Evolutionary conservation across 2,113 vertebrate genomes (phyloP).

Genomic region (Callithrix jacchus): DNA sequence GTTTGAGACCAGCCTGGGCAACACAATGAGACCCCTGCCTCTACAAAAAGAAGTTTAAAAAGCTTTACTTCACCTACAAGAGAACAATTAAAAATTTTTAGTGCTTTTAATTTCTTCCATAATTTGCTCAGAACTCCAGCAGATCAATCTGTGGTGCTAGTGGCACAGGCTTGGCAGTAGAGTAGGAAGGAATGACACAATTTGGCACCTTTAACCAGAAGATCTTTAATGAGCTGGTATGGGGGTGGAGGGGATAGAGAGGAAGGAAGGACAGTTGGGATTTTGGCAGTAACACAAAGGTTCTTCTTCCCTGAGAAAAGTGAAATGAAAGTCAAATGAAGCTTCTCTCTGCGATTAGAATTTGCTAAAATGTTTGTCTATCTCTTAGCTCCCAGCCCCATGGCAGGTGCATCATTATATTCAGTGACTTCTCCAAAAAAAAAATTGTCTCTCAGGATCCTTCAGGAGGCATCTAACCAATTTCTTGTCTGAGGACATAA

Average conservation of each 20-base stretch:
- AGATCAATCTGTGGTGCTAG: slow-evolving; percentile 25
- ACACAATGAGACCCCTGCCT: no score
- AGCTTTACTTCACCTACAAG: not conserved
- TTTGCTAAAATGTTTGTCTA: not conserved
- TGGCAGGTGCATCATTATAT: slow-evolving; percentile 38
- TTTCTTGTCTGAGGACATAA: slow-evolving; percentile 15
- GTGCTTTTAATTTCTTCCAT: slow-evolving; percentile 55
- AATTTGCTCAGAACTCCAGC: slow-evolving; percentile 43
- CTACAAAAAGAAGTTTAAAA: no score
- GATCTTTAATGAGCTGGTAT: slow-evolving; percentile 41
- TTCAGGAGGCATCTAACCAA: not conserved
- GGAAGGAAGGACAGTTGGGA: slow-evolving; percentile 19
- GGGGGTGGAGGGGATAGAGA: not conserved
- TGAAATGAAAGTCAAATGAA: slow-evolving; percentile 55
- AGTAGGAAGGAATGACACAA: slow-evolving; percentile 58
- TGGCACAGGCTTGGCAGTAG: slow-evolving; percentile 44
- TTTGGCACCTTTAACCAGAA: slow-evolving; percentile 58
- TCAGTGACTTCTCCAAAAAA: slow-evolving; percentile 9
- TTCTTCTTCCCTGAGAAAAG: slow-evolving; percentile 61
- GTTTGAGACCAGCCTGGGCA: no score
- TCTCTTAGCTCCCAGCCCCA: not conserved
- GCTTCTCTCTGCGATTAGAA: not conserved
- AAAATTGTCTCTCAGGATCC: slow-evolving; percentile 35
- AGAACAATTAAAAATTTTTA: slow-evolving; percentile 8
- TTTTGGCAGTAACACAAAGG: slow-evolving; percentile 53